Base-by-base conservation (phyloP, 1,140 invertebrate species). In the Gonioctena quinquepunctata region DNA sequence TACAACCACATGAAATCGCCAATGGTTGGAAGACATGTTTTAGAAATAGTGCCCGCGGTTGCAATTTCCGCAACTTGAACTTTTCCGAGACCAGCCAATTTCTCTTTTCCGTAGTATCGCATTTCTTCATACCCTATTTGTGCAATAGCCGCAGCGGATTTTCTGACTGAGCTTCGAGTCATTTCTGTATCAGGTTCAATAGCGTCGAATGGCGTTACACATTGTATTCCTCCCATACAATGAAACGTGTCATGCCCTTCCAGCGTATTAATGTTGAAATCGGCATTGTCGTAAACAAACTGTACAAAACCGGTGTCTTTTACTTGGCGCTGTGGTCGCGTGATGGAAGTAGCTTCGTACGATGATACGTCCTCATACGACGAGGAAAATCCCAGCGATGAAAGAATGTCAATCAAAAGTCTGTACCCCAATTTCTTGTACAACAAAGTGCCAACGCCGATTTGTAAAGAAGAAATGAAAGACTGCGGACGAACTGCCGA, bases 271-370 rank as follows among this genome's bases (percentile, higher is more conserved):
- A 42, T n/a, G 33, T 42, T 42, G 16, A 42, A 11, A 42, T 42
- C 33, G 16, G 33, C 33, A 42, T 42, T 42, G 16, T 42, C 33
- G 5, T 13, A 42, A 13, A 42, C 33, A n/a, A 42, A 42, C 16
- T 42, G 33, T n/a, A n/a, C n/a, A n/a, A n/a, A n/a, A n/a, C n/a
- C n/a, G n/a, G n/a, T n/a, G n/a, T n/a, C n/a, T n/a, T n/a, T n/a
- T n/a, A n/a, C n/a, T n/a, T n/a, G n/a, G n/a, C n/a, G n/a, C n/a
- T n/a, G 65, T 76, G 26, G 6, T 27, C 66, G 56, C 66, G 75
- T 48, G 23, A 79, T 75, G 60, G 70, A 52, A 3, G 79, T 78
- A 60, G 66, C 66, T 77, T 81, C 76, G 73, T 75, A 81, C 49
- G 61, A 22, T 61, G 27, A 59, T 26, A 67, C 65, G 64, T 79